Conservation (phyloP, 2,113 vertebrate genomes). For the Trichomycterus rosablanca region DNA sequence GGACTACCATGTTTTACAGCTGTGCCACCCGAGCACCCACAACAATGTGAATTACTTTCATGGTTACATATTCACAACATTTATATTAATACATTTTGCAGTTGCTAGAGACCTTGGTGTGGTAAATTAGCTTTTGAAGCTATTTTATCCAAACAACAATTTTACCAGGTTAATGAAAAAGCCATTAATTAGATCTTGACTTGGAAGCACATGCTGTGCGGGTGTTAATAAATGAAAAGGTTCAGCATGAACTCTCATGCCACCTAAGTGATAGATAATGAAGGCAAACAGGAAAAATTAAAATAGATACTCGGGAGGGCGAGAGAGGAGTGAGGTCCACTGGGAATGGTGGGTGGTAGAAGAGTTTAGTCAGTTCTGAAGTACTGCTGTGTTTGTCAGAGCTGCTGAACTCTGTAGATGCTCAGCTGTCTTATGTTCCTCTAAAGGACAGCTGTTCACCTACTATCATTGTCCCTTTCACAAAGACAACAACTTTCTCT, state of each 20-base stretch:
- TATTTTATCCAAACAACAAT: not conserved
- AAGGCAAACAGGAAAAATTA: not conserved
- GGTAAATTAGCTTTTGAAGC: not conserved
- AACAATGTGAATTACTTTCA: too few relatives aligned
- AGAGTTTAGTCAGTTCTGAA: conserved; percentile 14
- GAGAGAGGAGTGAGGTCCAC: conserved; percentile 3
- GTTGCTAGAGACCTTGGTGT: not conserved
- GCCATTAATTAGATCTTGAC: conserved; percentile 31
- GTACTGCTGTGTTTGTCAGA: conserved; percentile 35
- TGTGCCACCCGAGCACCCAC: too few relatives aligned
- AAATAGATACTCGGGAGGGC: conserved; percentile 1
- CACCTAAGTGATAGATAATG: not conserved
- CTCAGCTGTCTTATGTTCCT: conserved; percentile 48
- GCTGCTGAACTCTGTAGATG: conserved; percentile 33
- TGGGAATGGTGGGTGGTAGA: conserved; percentile 4
- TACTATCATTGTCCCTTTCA: conserved; percentile 36
- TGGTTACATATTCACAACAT: too few relatives aligned
- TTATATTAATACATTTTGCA: not conserved
- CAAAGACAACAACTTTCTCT: conserved; percentile 2
- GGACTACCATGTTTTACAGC: too few relatives aligned
- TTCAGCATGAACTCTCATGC: conserved; percentile 22
- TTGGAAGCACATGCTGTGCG: conserved; percentile 38
- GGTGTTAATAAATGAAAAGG: conserved; percentile 37
- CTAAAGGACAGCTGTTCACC: conserved; percentile 51
- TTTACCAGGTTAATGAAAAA: not conserved